Conservation (phyloP, 2,113 vertebrate genomes). For the Melozone crissalis region DNA sequence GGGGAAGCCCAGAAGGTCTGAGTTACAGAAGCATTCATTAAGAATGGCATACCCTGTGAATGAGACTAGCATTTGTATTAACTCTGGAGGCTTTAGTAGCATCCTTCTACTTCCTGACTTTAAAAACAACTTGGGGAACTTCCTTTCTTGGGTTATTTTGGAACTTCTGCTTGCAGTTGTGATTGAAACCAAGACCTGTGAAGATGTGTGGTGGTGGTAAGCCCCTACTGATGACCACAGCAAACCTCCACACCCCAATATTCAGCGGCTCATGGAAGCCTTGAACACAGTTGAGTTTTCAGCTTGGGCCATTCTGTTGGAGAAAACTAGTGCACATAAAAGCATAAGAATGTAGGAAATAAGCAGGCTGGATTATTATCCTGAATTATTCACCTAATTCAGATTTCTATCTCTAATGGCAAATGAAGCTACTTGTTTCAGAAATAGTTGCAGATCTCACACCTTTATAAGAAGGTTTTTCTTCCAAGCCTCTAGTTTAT, state of each 20-base stretch:
- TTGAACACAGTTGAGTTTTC: background rate
- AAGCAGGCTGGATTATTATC: background rate
- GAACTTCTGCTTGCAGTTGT: conserved; percentile 39
- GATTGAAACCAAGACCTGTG: conserved; percentile 26
- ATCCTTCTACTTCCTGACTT: conserved; percentile 28
- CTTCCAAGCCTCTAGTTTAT: background rate
- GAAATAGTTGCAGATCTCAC: background rate
- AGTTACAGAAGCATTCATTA: background rate
- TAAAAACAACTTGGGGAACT: background rate
- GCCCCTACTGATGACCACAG: background rate
- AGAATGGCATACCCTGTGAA: background rate
- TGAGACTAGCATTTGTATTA: background rate
- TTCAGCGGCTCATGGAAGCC: background rate
- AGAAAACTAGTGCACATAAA: background rate
- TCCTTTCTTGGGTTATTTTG: background rate
- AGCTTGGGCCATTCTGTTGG: background rate
- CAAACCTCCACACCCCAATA: background rate
- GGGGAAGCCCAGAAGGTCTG: background rate
- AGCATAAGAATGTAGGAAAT: background rate
- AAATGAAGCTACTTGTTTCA: background rate
- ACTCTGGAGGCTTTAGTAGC: background rate
- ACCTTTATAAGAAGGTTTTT: background rate
- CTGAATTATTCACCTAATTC: background rate
- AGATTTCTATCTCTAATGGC: background rate
- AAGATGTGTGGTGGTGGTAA: background rate